Percentiles rank a stretch among this genome's conserved stretches.
phyloP scores from a whole-genome alignment of 2,113 vertebrate species.

The Phalacrocorax brasilianus region DNA sequence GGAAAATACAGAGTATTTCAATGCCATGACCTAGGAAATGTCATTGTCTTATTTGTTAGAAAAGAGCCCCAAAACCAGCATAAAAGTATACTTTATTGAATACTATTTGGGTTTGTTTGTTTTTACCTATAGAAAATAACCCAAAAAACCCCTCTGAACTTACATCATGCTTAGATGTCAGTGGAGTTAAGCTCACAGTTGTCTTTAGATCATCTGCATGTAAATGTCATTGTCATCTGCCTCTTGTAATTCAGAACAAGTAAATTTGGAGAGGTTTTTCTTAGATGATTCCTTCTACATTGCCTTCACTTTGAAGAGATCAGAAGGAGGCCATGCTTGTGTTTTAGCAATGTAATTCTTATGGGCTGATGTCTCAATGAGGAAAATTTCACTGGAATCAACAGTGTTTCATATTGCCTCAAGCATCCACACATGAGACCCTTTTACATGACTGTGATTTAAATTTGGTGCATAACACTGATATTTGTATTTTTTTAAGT shows the following conservation, averaged over 20 bases:
- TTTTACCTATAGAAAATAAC: neutral
- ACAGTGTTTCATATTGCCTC: neutral
- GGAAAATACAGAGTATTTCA: neutral
- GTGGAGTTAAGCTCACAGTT: neutral
- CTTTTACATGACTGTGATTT: neutral
- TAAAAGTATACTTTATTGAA: neutral
- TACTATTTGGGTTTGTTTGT: neutral
- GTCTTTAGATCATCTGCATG: neutral
- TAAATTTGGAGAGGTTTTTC: neutral
- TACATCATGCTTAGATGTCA: neutral
- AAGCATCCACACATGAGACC: neutral
- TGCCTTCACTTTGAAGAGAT: neutral
- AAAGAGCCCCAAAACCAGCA: neutral
- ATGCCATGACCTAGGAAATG: neutral
- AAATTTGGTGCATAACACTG: neutral
- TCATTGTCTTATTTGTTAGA: neutral
- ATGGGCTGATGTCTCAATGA: fast-evolving
- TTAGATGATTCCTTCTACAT: neutral
- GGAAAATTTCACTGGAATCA: neutral
- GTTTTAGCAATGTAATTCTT: neutral
- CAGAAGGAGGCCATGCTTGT: neutral
- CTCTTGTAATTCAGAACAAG: neutral
- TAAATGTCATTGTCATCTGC: neutral
- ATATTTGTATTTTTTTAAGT: neutral
- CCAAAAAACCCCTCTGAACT: neutral